Conservation (phyloP, 2,888 invertebrate species). For the Apamea crenata region DNA sequence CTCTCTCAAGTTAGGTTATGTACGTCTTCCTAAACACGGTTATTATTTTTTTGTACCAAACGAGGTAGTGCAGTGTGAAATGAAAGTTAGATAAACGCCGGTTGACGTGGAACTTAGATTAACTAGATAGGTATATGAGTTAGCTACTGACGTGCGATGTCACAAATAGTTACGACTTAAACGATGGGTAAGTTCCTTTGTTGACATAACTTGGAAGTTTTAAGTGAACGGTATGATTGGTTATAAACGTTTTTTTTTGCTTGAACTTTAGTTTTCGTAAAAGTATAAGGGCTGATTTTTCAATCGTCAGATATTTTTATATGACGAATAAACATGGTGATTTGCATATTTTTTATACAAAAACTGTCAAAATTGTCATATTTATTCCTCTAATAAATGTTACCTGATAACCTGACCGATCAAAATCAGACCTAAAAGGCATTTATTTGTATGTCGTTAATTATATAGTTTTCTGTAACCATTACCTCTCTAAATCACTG, state of each 20-base stretch:
- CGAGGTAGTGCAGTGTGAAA: slow-evolving; percentile 73
- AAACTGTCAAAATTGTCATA: background rate
- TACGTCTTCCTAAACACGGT: slow-evolving; percentile 62
- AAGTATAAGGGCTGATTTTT: background rate
- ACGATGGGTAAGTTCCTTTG: slow-evolving; percentile 28
- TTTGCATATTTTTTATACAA: background rate
- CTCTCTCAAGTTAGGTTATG: slow-evolving; percentile 41
- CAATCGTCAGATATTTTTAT: background rate
- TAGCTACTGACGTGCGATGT: slow-evolving; percentile 47
- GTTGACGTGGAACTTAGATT: slow-evolving; percentile 60
- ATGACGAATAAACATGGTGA: background rate
- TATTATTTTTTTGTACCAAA: slow-evolving; percentile 64
- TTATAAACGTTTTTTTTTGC: slow-evolving; percentile 11
- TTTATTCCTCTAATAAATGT: background rate
- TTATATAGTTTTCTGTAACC: slow-evolving; percentile 14
- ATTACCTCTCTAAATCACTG: slow-evolving; percentile 21
- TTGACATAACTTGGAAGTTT: slow-evolving; percentile 25
- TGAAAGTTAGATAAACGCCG: slow-evolving; percentile 67
- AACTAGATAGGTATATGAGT: slow-evolving; percentile 40
- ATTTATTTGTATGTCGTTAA: background rate
- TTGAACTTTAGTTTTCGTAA: background rate
- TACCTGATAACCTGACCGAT: background rate
- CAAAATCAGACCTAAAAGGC: background rate
- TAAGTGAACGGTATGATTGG: slow-evolving; percentile 2
- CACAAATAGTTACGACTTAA: slow-evolving; percentile 35